These are phyloP conservation scores for Cetonia aurata DNA, from an alignment of 2,888 invertebrate species.

Conservation along the genomic window DNA sequence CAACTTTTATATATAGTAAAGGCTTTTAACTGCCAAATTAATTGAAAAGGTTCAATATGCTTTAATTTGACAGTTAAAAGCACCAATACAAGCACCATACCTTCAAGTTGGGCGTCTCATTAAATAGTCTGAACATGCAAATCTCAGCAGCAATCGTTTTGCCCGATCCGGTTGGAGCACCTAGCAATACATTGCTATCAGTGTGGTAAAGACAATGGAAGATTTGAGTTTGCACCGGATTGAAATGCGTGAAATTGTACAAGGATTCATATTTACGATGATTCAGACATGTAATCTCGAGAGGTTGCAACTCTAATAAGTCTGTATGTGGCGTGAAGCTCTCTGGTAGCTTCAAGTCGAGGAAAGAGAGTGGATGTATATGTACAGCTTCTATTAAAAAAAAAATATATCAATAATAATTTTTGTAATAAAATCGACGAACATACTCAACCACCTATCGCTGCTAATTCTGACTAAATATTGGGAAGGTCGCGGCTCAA, in stretches of 20 bases:
- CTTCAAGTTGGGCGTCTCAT: constrained; percentile 78
- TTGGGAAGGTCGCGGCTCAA: constrained; percentile 91
- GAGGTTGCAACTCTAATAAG: constrained; percentile 88
- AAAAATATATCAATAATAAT: constrained; percentile 12
- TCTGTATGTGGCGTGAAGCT: constrained; percentile 94
- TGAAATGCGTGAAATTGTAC: constrained; percentile 95
- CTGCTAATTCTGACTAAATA: constrained; percentile 90
- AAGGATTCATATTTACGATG: constrained; percentile 83
- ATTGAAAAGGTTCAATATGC: no score
- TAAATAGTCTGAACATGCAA: constrained; percentile 94
- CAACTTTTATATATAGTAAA: no score
- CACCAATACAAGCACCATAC: constrained; percentile 56
- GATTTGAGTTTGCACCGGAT: constrained; percentile 98
- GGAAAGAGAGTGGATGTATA: constrained; percentile 75
- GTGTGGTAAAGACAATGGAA: constrained; percentile 97
- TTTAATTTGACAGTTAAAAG: no score
- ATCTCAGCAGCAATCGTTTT: constrained; percentile 99
- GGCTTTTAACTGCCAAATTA: no score
- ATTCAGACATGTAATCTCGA: constrained; percentile 82
- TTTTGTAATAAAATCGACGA: neutral
- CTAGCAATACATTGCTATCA: constrained; percentile 92
- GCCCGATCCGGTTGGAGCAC: constrained; percentile 96
- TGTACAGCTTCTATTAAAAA: constrained; percentile 53
- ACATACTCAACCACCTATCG: constrained; percentile 81
- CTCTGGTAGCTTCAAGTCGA: constrained; percentile 91